These are phyloP conservation scores for Microctenopoma lineatum DNA, from an alignment of 2,797 vertebrate species.

Conservation along the genomic window DNA sequence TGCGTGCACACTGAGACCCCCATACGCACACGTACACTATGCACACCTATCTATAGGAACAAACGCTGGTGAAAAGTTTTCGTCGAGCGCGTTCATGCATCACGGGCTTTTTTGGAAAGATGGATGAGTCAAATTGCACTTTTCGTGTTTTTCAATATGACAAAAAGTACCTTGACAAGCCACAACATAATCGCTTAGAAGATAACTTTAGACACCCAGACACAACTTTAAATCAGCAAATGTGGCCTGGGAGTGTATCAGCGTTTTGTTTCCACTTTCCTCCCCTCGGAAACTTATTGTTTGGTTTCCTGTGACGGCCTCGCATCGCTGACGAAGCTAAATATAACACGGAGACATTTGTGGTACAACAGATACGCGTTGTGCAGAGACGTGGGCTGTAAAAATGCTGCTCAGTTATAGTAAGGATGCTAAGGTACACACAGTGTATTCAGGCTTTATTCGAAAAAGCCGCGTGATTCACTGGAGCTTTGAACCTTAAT, in stretches of 20 bases:
- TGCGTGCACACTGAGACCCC: conserved; percentile 49
- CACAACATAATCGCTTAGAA: neutral
- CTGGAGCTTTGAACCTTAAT: conserved; percentile 43
- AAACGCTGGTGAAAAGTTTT: neutral
- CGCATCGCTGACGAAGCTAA: conserved; percentile 54
- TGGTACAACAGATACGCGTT: conserved; percentile 56
- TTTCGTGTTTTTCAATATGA: conserved; percentile 2
- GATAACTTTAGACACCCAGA: conserved; percentile 1
- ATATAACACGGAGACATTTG: conserved; percentile 66
- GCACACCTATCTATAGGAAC: neutral
- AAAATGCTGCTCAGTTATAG: conserved; percentile 47
- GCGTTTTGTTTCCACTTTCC: conserved; percentile 47
- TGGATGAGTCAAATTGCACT: conserved; percentile 16
- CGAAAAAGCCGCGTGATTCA: conserved; percentile 21
- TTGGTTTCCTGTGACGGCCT: conserved; percentile 43
- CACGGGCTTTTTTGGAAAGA: neutral
- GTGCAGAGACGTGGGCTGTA: conserved; percentile 44
- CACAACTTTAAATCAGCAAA: conserved; percentile 13
- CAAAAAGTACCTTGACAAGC: conserved; percentile 1
- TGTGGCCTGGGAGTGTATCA: conserved; percentile 11
- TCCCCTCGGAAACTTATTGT: conserved; percentile 53
- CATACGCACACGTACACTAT: neutral
- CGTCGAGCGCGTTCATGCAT: neutral
- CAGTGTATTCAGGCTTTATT: conserved; percentile 38
- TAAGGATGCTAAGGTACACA: conserved; percentile 26